Percentiles rank a stretch among this genome's conserved stretches.
Evolutionary conservation across 2,888 invertebrate species (phyloP).

Genomic region (Macrophya alboannulata): DNA sequence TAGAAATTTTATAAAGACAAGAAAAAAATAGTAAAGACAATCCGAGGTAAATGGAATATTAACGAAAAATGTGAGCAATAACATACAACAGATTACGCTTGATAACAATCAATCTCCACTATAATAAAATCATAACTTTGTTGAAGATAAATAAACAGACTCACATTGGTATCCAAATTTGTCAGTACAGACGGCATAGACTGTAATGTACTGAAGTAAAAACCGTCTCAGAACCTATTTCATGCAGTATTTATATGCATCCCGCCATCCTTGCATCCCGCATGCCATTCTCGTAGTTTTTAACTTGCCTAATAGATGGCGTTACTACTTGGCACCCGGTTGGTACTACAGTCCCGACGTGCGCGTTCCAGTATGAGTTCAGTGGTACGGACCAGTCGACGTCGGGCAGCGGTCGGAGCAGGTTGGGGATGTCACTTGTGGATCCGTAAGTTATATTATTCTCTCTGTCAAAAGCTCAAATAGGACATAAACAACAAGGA

Average conservation of each 20-base stretch:
- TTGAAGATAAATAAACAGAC: not conserved
- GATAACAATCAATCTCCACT: no score
- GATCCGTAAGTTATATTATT: no score
- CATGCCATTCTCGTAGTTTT: not conserved
- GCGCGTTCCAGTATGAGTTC: no score
- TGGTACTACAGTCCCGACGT: no score
- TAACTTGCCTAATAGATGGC: not conserved
- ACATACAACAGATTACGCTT: not conserved
- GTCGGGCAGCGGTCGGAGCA: no score
- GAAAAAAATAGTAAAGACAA: not conserved
- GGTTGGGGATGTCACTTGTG: no score
- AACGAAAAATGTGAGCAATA: not conserved
- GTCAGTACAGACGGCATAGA: not conserved
- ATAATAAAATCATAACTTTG: not conserved
- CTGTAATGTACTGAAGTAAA: not conserved
- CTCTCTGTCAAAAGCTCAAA: no score
- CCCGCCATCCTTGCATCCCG: not conserved
- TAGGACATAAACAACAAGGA: no score
- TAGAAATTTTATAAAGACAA: not conserved
- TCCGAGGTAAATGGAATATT: not conserved
- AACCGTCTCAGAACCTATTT: no score
- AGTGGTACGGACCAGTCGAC: no score
- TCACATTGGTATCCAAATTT: constrained; percentile 15
- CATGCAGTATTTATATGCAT: not conserved
- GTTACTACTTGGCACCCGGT: not conserved